Evolutionary conservation across 2,888 invertebrate genomes (phyloP).

Genomic region (Dendrolimus pini): DNA sequence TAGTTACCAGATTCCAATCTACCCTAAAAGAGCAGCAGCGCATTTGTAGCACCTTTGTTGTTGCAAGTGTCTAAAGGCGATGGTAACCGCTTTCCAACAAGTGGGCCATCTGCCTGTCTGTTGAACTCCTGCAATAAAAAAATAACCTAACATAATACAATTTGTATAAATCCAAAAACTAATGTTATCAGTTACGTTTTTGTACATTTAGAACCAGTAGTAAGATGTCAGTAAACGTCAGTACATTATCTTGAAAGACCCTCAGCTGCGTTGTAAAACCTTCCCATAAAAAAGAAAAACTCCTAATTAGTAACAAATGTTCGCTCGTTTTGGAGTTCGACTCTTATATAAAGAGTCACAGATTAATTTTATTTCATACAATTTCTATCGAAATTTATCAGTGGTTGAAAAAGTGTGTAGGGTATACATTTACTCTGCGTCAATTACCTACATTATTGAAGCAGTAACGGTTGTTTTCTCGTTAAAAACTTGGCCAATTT

Average conservation of each 20-base stretch:
- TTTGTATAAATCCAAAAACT: too few relatives aligned
- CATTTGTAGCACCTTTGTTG: too few relatives aligned
- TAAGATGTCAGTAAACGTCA: slow-evolving; percentile 21
- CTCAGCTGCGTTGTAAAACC: slow-evolving; percentile 26
- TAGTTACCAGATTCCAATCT: too few relatives aligned
- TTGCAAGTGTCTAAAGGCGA: too few relatives aligned
- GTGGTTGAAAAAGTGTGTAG: not conserved
- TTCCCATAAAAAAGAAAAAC: slow-evolving; percentile 33
- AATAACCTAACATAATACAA: too few relatives aligned
- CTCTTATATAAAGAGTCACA: slow-evolving; percentile 3
- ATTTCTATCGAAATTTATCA: not conserved
- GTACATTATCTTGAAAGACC: slow-evolving; percentile 26
- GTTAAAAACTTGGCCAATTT: slow-evolving; percentile 13
- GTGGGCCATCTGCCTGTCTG: too few relatives aligned
- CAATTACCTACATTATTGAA: not conserved
- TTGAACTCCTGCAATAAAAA: too few relatives aligned
- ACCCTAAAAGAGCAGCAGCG: too few relatives aligned
- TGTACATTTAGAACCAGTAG: not conserved
- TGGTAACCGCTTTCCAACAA: too few relatives aligned
- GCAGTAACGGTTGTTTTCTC: slow-evolving; percentile 4
- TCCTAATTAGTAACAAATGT: slow-evolving; percentile 41
- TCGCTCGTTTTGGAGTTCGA: slow-evolving; percentile 3
- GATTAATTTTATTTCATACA: slow-evolving; percentile 3
- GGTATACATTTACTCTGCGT: too few relatives aligned
- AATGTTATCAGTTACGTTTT: not conserved